A percentile compares a stretch with the other conserved stretches of the same genome.
phyloP scores from a whole-genome alignment of 2,888 invertebrate species.

The Trypoxylon attenuatum region DNA sequence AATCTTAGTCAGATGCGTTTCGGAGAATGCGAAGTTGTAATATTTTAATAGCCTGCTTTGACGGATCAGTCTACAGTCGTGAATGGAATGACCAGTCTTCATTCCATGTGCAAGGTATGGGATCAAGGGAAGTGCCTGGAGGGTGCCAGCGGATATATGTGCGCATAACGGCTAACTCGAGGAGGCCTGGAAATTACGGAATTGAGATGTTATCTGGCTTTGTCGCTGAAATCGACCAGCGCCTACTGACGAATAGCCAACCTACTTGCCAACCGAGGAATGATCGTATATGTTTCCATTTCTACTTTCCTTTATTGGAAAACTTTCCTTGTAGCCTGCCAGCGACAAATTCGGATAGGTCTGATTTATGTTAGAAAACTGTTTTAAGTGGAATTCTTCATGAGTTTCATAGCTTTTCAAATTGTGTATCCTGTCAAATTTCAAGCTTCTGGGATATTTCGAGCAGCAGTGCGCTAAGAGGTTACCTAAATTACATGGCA shows the following conservation, averaged over 20 bases:
- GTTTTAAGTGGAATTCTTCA: no score
- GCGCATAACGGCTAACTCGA: conserved; percentile 12
- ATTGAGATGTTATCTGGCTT: conserved; percentile 48
- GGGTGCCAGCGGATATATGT: conserved; percentile 12
- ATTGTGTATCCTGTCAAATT: no score
- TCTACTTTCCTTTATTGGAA: no score
- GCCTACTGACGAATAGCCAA: conserved; percentile 45
- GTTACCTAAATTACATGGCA: background rate
- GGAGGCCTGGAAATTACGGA: conserved; percentile 43
- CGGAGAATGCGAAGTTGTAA: no score
- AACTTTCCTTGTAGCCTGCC: no score
- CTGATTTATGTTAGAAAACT: no score
- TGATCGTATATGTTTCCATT: no score
- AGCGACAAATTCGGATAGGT: no score
- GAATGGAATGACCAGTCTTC: conserved; percentile 6
- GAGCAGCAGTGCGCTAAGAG: background rate
- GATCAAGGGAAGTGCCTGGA: conserved; percentile 4
- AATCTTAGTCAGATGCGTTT: no score
- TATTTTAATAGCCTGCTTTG: no score
- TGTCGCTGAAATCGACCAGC: conserved; percentile 30
- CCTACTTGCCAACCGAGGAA: conserved; percentile 32
- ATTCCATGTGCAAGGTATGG: conserved; percentile 2
- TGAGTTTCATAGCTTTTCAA: no score
- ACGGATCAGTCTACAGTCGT: background rate
- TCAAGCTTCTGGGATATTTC: background rate